Base-by-base conservation (phyloP, 2,797 vertebrate species). In the Selene dorsalis region DNA sequence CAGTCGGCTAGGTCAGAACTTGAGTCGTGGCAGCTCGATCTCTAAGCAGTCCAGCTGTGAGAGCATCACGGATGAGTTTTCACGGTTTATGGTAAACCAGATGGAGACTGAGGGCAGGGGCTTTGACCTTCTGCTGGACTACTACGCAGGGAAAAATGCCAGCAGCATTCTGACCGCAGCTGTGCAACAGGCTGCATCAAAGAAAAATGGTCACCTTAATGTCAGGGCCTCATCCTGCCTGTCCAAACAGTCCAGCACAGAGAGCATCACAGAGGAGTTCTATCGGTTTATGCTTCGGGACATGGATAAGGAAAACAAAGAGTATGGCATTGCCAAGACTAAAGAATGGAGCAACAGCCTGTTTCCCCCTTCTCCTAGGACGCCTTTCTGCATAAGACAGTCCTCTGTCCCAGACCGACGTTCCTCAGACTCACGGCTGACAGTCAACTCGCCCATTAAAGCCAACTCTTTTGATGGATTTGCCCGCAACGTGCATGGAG, bases 1-100 rank as follows among this genome's bases (percentile, higher is more conserved):
- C 76, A 96, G 88, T 57, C 91, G 95, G 16, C 90, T 98, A 35
- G 97, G 98, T 66, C 97, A 97, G 68, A 94, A 98, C 4, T 84
- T 96, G 57, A 99, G 98, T 87, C 94, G 96, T 45, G 96, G 96
- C n/a, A 97, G 97, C 91, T 99, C 98, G 0, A 96, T 99, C 83
- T 99, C 98, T 48, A 99, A 99, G 87, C 98, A 99, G 87, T 99
- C 98, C 3, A 99, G 98, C 84, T 99, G 98, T 47, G 98, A 99
- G 91, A 99, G 98, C 89, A 99, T 99, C 92, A 98, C 97, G 0
- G 98, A 99, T 61, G 98, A 99, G 90, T 99, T 99, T 88, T 99
- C 98, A 61, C 94, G 96, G 69, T 99, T 99, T 91, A 99, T 99
- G 97, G 96, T 99, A 41, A 98, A 97, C 89, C 98, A 99, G 91